Conservation (phyloP, 2,888 invertebrate species). For the Lithophane leautieri region DNA sequence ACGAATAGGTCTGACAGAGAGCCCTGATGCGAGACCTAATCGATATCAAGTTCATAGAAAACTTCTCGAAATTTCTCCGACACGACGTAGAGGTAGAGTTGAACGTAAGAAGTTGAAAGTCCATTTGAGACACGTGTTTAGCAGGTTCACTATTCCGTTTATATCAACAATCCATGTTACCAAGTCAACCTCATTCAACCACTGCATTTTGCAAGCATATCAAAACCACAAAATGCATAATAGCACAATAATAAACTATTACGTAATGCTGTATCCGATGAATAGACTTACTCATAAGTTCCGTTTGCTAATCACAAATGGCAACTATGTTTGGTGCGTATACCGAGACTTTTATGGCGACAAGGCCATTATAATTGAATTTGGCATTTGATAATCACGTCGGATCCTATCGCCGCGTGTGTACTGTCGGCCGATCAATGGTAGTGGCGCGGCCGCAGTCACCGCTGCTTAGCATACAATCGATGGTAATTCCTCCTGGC, state of each 20-base stretch:
- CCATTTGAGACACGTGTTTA: slow-evolving; percentile 60
- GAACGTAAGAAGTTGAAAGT: slow-evolving; percentile 55
- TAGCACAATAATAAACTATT: slow-evolving; percentile 60
- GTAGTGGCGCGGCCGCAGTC: slow-evolving; percentile 61
- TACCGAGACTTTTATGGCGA: slow-evolving; percentile 59
- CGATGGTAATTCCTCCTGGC: slow-evolving; percentile 84
- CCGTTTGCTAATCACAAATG: slow-evolving; percentile 61
- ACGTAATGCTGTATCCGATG: slow-evolving; percentile 55
- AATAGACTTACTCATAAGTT: slow-evolving; percentile 59
- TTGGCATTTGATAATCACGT: slow-evolving; percentile 67
- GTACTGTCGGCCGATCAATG: slow-evolving; percentile 60
- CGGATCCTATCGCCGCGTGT: slow-evolving; percentile 38
- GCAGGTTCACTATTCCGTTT: slow-evolving; percentile 31
- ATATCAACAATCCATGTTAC: slow-evolving; percentile 57
- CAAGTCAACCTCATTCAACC: slow-evolving; percentile 57
- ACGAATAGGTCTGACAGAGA: neutral
- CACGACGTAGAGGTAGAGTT: slow-evolving; percentile 1
- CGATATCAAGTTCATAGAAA: slow-evolving; percentile 20
- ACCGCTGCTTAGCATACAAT: slow-evolving; percentile 86
- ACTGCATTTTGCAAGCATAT: slow-evolving; percentile 39
- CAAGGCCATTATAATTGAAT: slow-evolving; percentile 66
- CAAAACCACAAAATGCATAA: slow-evolving; percentile 59
- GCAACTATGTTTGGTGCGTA: slow-evolving; percentile 56
- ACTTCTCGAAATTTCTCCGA: slow-evolving; percentile 34
- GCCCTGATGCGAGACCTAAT: slow-evolving; percentile 9